Evolutionary conservation across 1,140 invertebrate species (phyloP), one percentile per base, ranked within the genome.

Genomic region (Achroia grisella): DNA sequence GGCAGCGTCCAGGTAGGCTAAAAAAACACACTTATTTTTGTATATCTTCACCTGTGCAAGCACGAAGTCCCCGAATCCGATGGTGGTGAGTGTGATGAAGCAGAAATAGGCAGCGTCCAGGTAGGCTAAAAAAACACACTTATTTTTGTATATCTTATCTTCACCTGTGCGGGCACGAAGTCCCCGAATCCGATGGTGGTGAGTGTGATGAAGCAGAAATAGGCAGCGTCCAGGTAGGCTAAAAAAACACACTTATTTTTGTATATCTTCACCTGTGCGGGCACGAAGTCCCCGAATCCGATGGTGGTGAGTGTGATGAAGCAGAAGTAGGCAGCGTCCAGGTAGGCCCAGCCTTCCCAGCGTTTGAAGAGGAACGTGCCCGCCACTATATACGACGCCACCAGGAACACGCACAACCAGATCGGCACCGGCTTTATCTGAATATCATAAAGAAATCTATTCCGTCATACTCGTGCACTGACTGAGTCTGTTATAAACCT

Each of bases 151-250:
- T n/a, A n/a, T n/a, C n/a, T n/a, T n/a, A n/a, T n/a, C n/a, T n/a
- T n/a, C n/a, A n/a, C 79, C 75, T 95, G 93, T 0, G 94, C 95
- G 0, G 96, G 97, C 0, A 98, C 96, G 67, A 96, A 94, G 71
- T 98, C 96, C 0, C 96, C 96, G 66, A 98, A 98, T 5, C 96
- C 97, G 44, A 98, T 97, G 0, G 96, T 98, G 0, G 96, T 97
- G 28, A 98, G 87, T 0, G 96, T 98, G 47, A 98, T 97, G 81
- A 98, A 98, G 77, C 96, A 98, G 80, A 98, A 98, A 75, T 98
- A 98, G 0, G 95, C 95, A 0, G 95, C 94, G 70, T 98, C 95
- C 41, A 97, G 87, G 62, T 95, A 95, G 0, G 88, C 2, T 23
- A 23, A 3, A 6, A 2, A 23, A 23, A 6, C 17, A 23, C 2